phyloP scores from a whole-genome alignment of 64 coral and sea anemone species.

The Porites australiensis region DNA sequence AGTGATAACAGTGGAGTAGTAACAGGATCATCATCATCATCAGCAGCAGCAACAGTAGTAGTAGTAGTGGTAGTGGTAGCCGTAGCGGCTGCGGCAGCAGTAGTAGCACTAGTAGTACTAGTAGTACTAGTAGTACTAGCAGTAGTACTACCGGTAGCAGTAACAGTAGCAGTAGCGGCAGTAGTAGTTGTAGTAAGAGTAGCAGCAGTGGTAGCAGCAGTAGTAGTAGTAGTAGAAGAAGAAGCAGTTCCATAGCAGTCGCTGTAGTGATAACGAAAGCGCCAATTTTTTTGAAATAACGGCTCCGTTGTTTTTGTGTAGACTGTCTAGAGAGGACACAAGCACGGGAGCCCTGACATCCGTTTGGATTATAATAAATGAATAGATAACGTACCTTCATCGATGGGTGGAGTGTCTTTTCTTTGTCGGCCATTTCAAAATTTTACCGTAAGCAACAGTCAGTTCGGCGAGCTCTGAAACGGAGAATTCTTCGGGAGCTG shows the following conservation, averaged over 20 bases:
- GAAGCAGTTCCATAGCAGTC: background rate
- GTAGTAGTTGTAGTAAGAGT: background rate
- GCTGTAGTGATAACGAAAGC: background rate
- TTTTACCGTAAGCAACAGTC: too few relatives aligned
- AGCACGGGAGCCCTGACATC: too few relatives aligned
- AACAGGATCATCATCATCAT: background rate
- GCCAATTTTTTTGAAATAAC: background rate
- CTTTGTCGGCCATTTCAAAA: too few relatives aligned
- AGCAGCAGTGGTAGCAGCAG: background rate
- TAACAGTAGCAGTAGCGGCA: background rate
- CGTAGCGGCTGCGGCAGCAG: background rate
- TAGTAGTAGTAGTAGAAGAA: background rate
- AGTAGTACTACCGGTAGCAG: constrained; percentile 1
- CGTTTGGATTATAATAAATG: too few relatives aligned
- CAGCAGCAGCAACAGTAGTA: background rate
- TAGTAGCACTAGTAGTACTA: background rate
- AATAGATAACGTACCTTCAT: too few relatives aligned
- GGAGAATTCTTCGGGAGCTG: too few relatives aligned
- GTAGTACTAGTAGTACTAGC: background rate
- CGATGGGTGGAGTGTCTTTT: too few relatives aligned
- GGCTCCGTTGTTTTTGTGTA: too few relatives aligned
- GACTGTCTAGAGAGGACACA: too few relatives aligned
- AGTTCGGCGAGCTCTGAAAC: too few relatives aligned
- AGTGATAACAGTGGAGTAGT: too few relatives aligned
- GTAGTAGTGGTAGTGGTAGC: background rate